A percentile compares a stretch with the other conserved stretches of the same genome.
These are phyloP conservation scores for Hydrotaea cyrtoneurina DNA, from an alignment of 2,888 invertebrate species.

Conservation along the genomic window DNA sequence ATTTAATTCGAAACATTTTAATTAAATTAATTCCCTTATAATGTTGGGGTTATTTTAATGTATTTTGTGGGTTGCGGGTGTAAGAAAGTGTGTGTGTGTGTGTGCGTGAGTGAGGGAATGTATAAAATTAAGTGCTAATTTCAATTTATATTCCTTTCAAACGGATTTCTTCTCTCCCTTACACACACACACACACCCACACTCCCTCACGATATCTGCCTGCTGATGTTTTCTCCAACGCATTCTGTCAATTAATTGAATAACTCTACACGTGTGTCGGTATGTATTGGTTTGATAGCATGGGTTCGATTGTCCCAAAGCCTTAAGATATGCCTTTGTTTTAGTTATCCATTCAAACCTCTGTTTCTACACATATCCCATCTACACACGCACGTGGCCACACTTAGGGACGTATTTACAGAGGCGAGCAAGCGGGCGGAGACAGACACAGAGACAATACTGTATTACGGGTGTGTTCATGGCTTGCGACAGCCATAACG, in stretches of 20 bases:
- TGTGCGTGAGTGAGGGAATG: background rate
- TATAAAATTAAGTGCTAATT: conserved; percentile 29
- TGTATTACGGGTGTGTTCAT: background rate
- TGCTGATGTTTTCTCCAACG: background rate
- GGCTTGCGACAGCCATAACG: conserved; percentile 41
- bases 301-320: conserved; percentile 22
- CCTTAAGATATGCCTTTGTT: conserved; percentile 2
- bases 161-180: background rate
- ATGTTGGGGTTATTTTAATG: background rate
- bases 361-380: background rate
- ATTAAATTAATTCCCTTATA: conserved; percentile 31
- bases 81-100: background rate
- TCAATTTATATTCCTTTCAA: conserved; percentile 29
- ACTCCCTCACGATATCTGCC: background rate
- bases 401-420: background rate
- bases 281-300: conserved; percentile 15
- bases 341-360: conserved; percentile 11
- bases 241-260: conserved; percentile 31
- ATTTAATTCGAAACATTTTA: conserved; percentile 6
- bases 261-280: background rate
- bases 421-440: background rate
- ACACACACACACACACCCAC: no score
- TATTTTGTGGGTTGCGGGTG: background rate
- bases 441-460: no score
- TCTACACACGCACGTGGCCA: background rate